Conservation (phyloP, 2,888 invertebrate species). For the Calephelis perditalis region DNA sequence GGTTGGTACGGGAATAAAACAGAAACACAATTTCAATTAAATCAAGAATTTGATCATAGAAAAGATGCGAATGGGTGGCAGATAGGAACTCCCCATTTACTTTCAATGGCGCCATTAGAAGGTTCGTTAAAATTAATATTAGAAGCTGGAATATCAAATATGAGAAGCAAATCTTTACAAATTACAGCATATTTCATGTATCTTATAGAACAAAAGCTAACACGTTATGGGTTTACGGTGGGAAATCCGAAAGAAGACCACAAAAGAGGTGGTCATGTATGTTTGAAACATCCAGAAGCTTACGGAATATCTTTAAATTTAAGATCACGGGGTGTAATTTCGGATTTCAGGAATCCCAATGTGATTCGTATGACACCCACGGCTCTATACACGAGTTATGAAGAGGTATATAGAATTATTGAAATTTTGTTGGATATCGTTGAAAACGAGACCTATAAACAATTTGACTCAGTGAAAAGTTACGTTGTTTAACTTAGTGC, state of each 20-base stretch:
- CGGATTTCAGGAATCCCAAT: conserved; percentile 57
- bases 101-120: conserved; percentile 58
- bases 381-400: conserved; percentile 56
- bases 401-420: conserved; percentile 52
- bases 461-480: conserved; percentile 38
- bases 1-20: conserved; percentile 61
- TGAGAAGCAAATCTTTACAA: conserved; percentile 57
- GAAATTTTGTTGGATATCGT: conserved; percentile 49
- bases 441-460: conserved; percentile 43
- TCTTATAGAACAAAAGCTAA: conserved; percentile 49
- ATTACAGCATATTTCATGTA: conserved; percentile 62
- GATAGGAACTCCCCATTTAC: conserved; percentile 50
- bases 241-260: conserved; percentile 51
- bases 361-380: conserved; percentile 54
- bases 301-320: conserved; percentile 54
- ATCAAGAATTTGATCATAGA: conserved; percentile 58
- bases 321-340: conserved; percentile 48
- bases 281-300: conserved; percentile 54
- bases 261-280: conserved; percentile 57
- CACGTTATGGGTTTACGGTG: conserved; percentile 45
- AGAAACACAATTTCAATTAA: conserved; percentile 50
- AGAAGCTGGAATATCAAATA: conserved; percentile 51
- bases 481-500: conserved; percentile 36
- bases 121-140: conserved; percentile 50
- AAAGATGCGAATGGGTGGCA: conserved; percentile 58